Evolutionary conservation across 2,797 vertebrate species (phyloP), one percentile per base, ranked within the genome.

Genomic region (Meriones psammophilus): DNA sequence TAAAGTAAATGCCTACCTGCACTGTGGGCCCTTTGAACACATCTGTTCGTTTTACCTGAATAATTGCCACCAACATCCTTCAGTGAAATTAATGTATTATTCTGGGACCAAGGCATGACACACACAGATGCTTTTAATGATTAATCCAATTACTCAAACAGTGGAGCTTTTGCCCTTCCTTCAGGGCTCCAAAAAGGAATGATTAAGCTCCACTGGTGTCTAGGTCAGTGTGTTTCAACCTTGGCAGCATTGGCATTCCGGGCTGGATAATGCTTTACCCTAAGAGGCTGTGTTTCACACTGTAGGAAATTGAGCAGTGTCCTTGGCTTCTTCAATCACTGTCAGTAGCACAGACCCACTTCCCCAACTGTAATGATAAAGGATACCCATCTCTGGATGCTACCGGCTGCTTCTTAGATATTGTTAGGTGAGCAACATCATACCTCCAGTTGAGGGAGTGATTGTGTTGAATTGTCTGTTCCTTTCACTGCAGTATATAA

Each of bases 51-150:
- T 93, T 96, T 88, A 58, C 18, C 94, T 94, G 66, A 93, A 91
- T 92, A 56, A 88, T 93, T 92, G 80, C 77, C 64, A 91, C 18
- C 79, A 89, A 92, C 81, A 92, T 62, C 69, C 42, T 96, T 93
- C 58, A 95, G 1, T 71, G 42, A 96, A 94, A 87, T 95, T 46
- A 96, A 94, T 93, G 42, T 62, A 78, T 39, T 79, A 22, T 66
- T 97, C 80, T 93, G 88, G 86, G 39, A 93, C 50, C 17, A 76
- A 93, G 22, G 24, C 60, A 92, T n/a, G 83, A 24, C 74, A 83
- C 26, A 83, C 78, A 88, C 30, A 93, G 89, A 89, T 60, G 4
- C 4, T 78, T 94, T 96, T 88, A 95, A 91, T 50, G 64, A 94
- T 83, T 79, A 88, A 79, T 76, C 56, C 58, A 87, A 5, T 92